Evolutionary conservation across 2,888 invertebrate species (phyloP).

Genomic region (Linhomoeus sp.): DNA sequence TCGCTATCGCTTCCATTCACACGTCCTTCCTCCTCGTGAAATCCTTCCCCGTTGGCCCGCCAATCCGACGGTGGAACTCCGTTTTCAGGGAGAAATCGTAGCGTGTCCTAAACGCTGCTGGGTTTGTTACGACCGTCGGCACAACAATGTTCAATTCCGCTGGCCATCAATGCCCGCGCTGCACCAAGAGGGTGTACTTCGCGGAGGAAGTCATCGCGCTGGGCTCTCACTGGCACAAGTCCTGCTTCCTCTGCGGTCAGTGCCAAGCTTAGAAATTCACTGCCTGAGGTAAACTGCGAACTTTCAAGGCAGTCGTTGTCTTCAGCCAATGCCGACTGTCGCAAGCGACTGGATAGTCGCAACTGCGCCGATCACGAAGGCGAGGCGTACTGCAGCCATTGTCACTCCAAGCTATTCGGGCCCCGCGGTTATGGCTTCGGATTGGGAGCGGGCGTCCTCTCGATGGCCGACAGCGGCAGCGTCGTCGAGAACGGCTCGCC

Average conservation of each 20-base stretch:
- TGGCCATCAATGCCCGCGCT: constrained; percentile 27
- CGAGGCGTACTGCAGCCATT: constrained; percentile 31
- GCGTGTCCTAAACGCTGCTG: no score
- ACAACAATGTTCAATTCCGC: no score
- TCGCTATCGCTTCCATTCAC: no score
- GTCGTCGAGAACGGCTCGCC: background rate
- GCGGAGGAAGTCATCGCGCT: constrained; percentile 36
- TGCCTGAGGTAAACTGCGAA: no score
- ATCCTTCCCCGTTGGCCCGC: no score
- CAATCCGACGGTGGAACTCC: no score
- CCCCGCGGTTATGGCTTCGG: constrained; percentile 33
- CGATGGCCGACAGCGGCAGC: constrained; percentile 7
- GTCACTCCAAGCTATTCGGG: constrained; percentile 32
- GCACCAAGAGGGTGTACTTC: constrained; percentile 35
- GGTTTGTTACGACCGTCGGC: no score
- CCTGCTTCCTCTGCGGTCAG: constrained; percentile 37
- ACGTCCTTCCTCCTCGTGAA: no score
- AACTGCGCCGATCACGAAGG: constrained; percentile 33
- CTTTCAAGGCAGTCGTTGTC: no score
- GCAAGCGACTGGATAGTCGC: constrained; percentile 33
- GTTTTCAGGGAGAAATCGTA: no score
- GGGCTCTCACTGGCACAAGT: constrained; percentile 35
- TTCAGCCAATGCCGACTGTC: constrained; percentile 24
- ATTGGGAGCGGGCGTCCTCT: constrained; percentile 26
- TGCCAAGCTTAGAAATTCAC: no score